phyloP scores from a whole-genome alignment of 2,113 vertebrate species.

The Echinops telfairi region DNA sequence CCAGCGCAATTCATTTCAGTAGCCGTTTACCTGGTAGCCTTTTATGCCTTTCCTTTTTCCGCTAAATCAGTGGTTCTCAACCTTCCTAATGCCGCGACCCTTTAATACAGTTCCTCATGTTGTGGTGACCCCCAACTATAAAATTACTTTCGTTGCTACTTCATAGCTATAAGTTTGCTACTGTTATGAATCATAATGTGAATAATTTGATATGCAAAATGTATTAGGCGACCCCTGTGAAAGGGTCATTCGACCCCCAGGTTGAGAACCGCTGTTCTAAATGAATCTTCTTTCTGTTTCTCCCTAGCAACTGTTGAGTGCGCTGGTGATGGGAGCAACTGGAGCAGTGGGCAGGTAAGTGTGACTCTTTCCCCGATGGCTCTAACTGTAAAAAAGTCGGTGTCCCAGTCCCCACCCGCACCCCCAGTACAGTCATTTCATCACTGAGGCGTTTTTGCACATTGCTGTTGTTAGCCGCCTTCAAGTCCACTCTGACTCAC shows the following conservation, averaged over 20 bases:
- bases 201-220: no score
- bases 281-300: constrained; percentile 55
- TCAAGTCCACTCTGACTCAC: background rate
- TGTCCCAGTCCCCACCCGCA: no score
- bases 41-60: background rate
- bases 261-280: background rate
- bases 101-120: no score
- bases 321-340: constrained; percentile 91
- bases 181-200: no score
- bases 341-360: constrained; percentile 96
- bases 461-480: background rate
- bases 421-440: background rate
- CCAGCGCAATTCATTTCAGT: background rate
- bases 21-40: background rate
- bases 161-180: no score
- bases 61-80: no score
- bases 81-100: no score
- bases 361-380: background rate
- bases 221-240: no score
- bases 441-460: background rate
- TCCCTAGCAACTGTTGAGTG: constrained; percentile 93
- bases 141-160: no score
- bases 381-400: no score
- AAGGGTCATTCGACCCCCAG: no score
- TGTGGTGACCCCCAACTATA: no score